These are phyloP conservation scores for Andrena flavipes DNA, from an alignment of 2,888 invertebrate genomes.

Conservation along the genomic window DNA sequence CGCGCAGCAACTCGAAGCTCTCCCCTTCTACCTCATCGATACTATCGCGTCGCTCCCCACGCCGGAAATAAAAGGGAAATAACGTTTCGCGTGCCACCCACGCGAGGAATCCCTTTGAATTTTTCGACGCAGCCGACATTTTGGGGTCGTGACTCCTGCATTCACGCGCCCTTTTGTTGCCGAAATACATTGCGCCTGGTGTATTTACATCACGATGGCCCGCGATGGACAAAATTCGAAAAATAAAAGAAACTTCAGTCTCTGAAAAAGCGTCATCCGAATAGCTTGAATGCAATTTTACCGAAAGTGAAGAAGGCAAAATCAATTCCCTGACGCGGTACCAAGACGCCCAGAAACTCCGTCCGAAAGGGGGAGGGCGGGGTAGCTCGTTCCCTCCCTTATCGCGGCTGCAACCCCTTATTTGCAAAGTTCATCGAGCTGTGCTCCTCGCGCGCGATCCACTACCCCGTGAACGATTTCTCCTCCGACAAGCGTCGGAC, in stretches of 20 bases:
- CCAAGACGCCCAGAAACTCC: conserved; percentile 1
- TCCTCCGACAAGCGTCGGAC: conserved; percentile 65
- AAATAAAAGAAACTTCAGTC: neutral
- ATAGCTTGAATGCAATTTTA: neutral
- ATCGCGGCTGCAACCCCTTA: conserved; percentile 51
- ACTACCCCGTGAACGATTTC: conserved; percentile 57
- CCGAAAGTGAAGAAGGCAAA: neutral
- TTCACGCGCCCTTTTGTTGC: neutral
- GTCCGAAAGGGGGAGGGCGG: neutral
- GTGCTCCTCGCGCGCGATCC: conserved; percentile 49
- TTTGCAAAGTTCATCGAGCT: conserved; percentile 66
- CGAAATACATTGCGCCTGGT: neutral
- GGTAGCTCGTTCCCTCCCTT: conserved; percentile 17
- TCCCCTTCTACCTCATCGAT: conserved; percentile 43
- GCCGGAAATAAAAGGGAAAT: conserved; percentile 72
- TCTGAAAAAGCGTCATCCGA: neutral
- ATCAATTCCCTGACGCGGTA: conserved; percentile 19
- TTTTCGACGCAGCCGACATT: conserved; percentile 35
- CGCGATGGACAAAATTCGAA: neutral
- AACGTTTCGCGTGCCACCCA: conserved; percentile 57
- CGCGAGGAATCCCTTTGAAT: conserved; percentile 58
- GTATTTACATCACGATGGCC: neutral
- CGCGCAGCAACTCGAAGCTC: neutral
- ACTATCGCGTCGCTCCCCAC: conserved; percentile 57
- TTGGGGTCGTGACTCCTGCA: neutral